Conservation (phyloP, 2,888 invertebrate genomes). For the Hypomecis punctinalis region DNA sequence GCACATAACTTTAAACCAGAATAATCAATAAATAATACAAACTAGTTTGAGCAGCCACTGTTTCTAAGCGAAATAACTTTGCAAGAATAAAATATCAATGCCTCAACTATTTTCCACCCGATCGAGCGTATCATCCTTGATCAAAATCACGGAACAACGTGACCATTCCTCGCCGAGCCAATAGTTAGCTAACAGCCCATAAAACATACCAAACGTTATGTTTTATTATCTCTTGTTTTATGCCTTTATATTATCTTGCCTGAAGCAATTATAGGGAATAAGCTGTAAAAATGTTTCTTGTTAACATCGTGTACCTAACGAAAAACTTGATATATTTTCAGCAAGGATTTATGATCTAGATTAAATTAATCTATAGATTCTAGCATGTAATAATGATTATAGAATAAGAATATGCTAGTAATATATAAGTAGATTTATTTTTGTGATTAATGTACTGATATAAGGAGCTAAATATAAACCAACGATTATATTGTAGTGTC, state of each 20-base stretch:
- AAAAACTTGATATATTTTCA: no score
- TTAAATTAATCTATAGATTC: background rate
- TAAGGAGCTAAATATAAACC: no score
- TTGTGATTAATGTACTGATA: no score
- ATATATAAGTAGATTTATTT: no score
- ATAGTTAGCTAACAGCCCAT: slow-evolving; percentile 9
- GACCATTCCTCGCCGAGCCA: slow-evolving; percentile 15
- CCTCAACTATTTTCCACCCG: slow-evolving; percentile 49
- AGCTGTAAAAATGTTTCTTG: background rate
- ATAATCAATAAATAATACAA: no score
- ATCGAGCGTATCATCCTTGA: slow-evolving; percentile 57
- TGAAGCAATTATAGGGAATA: no score
- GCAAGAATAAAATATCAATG: slow-evolving; percentile 19
- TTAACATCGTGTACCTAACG: background rate
- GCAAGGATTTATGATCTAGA: background rate
- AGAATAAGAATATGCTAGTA: no score
- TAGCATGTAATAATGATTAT: no score
- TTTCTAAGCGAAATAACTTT: background rate
- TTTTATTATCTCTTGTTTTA: slow-evolving; percentile 1
- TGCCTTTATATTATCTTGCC: slow-evolving; percentile 1
- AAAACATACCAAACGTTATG: slow-evolving; percentile 10
- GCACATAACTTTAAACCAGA: no score
- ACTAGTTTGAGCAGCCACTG: no score
- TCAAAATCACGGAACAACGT: slow-evolving; percentile 40
- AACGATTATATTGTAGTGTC: no score